Evolutionary conservation across 2,888 invertebrate genomes (phyloP).

Genomic region (Mythimna lalbum): DNA sequence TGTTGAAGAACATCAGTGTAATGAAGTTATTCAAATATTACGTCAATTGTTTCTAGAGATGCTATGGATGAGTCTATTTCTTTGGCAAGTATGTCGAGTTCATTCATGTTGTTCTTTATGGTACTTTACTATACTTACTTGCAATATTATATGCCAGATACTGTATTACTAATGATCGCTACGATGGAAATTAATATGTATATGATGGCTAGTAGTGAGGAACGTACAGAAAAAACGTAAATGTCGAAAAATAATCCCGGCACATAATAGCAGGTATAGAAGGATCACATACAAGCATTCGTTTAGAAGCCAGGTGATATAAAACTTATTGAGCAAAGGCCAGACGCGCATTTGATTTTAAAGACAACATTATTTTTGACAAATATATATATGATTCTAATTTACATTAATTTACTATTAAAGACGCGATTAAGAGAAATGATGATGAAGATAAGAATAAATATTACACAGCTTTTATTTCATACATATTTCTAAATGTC

Average conservation of each 20-base stretch:
- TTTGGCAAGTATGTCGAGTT: slow-evolving; percentile 24
- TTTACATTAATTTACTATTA: slow-evolving; percentile 38
- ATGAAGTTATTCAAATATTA: slow-evolving; percentile 41
- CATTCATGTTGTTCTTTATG: background rate
- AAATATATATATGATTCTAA: slow-evolving; percentile 17
- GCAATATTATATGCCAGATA: background rate
- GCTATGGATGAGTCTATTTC: background rate
- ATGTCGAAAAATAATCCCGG: background rate
- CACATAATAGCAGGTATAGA: background rate
- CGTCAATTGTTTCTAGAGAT: slow-evolving; percentile 42
- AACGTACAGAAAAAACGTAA: background rate
- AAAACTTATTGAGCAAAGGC: background rate
- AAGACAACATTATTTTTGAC: background rate
- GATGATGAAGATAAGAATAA: slow-evolving; percentile 26
- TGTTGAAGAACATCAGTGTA: slow-evolving; percentile 47
- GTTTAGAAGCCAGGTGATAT: background rate
- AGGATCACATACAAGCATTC: background rate
- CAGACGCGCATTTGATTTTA: background rate
- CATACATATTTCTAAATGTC: slow-evolving; percentile 16
- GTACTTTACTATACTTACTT: background rate
- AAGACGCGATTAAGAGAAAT: slow-evolving; percentile 35
- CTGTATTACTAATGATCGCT: background rate
- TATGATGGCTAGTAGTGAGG: background rate
- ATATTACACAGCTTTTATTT: slow-evolving; percentile 5
- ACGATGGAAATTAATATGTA: background rate